Base-by-base conservation (phyloP, 2,888 invertebrate species). In the Athalia circularis region DNA sequence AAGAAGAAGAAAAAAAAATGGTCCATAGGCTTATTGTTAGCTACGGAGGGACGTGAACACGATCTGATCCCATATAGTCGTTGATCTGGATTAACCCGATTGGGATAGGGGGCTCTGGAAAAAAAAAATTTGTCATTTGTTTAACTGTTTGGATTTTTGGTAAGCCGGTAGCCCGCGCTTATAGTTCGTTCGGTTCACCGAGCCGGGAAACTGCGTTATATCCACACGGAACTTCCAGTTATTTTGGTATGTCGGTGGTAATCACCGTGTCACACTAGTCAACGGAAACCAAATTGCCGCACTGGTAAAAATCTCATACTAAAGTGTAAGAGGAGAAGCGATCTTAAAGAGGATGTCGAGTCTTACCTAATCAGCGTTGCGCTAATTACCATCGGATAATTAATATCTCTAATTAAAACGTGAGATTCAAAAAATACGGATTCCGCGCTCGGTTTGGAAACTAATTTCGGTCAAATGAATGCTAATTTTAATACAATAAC, bases 61-160 rank as follows among this genome's bases (percentile, higher is more conserved):
- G 72, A 47, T 47, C 29, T 47, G 15, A 13, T 72, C 72, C 72
- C 75, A 48, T 29, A 29, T n/a, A 29, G 50, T 64, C 64, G 61
- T 75, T 62, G 62, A 64, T 75, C 64, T 43, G 50, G 75, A 75
- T 75, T 61, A 64, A 75, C 62, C 75, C 75, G 75, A 75, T 75
- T 59, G 50, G 64, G 48, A 62, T 61, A 2, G 13, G n/a, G 13
- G 72, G 15, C 61, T 62, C 50, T 50, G 11, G 59, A 61, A 62
- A 47, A 61, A 62, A 47, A 50, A 8, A 54, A n/a, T 72, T 59
- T 72, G 75, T 75, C 75, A 62, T 75, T 75, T 54, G 72, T 78
- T 78, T 74, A 29, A 70, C 79, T 72, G 83, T 82, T 85, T 85
- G 81, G 81, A 84, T 85, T 81, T 29, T 80, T 81, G 79, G 80